These are phyloP conservation scores for Heliconius melpomene DNA, from an alignment of 1,140 invertebrate genomes.

Conservation along the genomic window DNA sequence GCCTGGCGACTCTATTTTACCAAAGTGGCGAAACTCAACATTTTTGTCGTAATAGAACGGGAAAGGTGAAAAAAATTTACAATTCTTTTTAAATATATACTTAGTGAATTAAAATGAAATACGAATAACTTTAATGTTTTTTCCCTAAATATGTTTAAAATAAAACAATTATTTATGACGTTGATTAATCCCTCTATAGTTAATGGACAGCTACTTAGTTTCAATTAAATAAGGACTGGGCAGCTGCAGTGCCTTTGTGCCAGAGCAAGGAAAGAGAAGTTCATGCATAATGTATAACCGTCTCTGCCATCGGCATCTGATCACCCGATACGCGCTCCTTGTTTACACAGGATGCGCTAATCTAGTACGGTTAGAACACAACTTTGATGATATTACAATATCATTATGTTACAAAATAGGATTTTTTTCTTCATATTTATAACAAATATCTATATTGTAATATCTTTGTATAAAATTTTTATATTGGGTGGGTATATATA, in stretches of 20 bases:
- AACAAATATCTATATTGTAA: background rate
- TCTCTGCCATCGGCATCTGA: constrained; percentile 51
- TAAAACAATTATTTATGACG: background rate
- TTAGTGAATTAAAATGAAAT: too few species aligned
- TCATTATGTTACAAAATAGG: background rate
- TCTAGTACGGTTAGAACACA: constrained; percentile 31
- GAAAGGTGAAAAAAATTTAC: too few species aligned
- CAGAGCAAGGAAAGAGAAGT: constrained; percentile 27
- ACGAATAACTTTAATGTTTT: background rate
- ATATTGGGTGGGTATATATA: too few species aligned
- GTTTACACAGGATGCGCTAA: constrained; percentile 66
- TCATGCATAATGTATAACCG: constrained; percentile 69
- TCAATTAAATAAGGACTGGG: constrained; percentile 16
- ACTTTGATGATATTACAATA: background rate
- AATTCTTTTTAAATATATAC: too few species aligned
- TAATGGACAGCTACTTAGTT: constrained; percentile 20
- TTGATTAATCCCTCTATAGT: background rate
- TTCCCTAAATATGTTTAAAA: background rate
- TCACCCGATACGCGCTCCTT: constrained; percentile 60
- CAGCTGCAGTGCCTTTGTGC: constrained; percentile 25
- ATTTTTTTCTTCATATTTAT: background rate
- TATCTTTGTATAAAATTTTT: too few species aligned
- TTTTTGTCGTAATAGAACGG: too few species aligned
- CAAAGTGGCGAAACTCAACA: too few species aligned
- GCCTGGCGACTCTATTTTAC: too few species aligned